Conservation (phyloP, 2,797 vertebrate genomes). For the Lithobates pipiens region DNA sequence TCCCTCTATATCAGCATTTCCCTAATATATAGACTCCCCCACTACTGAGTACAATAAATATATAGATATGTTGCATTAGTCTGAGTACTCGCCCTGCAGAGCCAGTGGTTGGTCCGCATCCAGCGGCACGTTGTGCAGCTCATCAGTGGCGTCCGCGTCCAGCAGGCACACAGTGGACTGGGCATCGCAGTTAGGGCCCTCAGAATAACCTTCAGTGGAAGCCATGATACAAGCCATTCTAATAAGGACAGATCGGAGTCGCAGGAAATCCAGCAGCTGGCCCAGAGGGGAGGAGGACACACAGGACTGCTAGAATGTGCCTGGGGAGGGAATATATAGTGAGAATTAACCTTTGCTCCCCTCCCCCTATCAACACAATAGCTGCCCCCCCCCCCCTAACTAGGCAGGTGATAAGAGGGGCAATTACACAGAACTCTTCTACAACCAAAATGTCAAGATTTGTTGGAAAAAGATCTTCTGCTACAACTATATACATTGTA, state of each 20-base stretch:
- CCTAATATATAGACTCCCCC: no score
- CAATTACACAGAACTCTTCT: no score
- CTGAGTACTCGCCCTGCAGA: slow-evolving; percentile 4
- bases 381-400: neutral
- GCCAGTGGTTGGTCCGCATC: neutral
- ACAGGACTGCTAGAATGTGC: neutral
- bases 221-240: neutral
- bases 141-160: slow-evolving; percentile 83
- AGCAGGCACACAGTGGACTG: slow-evolving; percentile 77
- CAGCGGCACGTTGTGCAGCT: slow-evolving; percentile 74
- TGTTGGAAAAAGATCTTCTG: no score
- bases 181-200: neutral
- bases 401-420: neutral
- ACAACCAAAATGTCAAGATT: no score
- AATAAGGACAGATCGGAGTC: no score
- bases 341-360: neutral
- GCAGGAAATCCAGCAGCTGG: neutral
- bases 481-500: no score
- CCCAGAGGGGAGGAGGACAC: no score
- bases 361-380: no score
- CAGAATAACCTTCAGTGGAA: neutral
- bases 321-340: slow-evolving; percentile 33
- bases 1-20: no score
- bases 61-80: no score
- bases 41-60: no score